Base-by-base conservation (phyloP, 2,113 vertebrate genomes). In the Xyrauchen texanus region DNA sequence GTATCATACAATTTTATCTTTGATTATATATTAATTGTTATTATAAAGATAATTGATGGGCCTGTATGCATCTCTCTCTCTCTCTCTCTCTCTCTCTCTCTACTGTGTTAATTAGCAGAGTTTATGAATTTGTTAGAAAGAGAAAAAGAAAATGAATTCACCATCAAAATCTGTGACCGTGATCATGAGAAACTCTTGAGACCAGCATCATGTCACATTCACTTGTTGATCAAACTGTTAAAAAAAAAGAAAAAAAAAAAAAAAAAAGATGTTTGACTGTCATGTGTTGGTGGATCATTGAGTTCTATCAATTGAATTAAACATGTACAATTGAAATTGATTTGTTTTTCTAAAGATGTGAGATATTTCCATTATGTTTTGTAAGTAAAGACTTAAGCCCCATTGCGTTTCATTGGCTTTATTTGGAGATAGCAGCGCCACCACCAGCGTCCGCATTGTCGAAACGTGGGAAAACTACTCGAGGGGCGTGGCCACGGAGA, bases 321-420 rank as follows among this genome's bases (percentile, higher is more conserved):
- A 82, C 80, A 77, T 84, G 77, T 78, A 84, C 72, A 84, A 84
- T 86, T 77, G 57, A 81, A 84, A 80, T 84, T 70, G 72, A 82
- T 82, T 82, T 76, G 64, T 83, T 86, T 85, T 87, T 87, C 88
- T 87, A 86, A 88, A 87, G 83, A 88, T 91, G 85, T 90, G 87
- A 92, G 88, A 81, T 91, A 90, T 90, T 91, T 86, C 87, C 88
- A 89, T 88, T 88, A 86, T 90, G 89, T 92, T 93, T 92, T 92
- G 82, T 92, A 87, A 85, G 84, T 87, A 92, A 91, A 83, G 82
- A 90, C 88, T 88, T 88, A 89, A 90, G 89, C 90, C 85, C 84
- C 88, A 91, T 87, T 83, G 86, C 88, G 90, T 88, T 91, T 81
- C 91, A 86, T 90, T 90, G 89, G 89, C 89, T 89, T 91, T 92